Conservation (phyloP, 2,888 invertebrate species). For the Drosophila bunnanda region DNA sequence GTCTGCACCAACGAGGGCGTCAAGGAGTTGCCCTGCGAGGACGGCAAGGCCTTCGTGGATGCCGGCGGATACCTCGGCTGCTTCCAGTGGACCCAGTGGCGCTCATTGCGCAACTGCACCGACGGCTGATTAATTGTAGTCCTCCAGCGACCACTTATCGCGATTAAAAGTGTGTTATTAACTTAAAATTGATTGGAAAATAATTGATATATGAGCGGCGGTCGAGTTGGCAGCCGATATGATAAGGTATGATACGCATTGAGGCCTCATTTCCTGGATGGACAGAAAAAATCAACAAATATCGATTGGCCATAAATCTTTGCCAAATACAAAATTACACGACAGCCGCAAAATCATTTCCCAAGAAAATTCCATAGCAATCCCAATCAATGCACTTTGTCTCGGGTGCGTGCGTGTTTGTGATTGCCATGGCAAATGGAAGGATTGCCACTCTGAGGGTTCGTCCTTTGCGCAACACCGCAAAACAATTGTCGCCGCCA, state of each 20-base stretch:
- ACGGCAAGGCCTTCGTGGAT: constrained; percentile 43
- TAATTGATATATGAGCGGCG: constrained; percentile 47
- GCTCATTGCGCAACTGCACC: constrained; percentile 52
- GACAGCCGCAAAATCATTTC: constrained; percentile 33
- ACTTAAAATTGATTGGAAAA: constrained; percentile 63
- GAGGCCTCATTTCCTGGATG: constrained; percentile 13
- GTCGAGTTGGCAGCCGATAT: constrained; percentile 29
- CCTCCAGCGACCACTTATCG: constrained; percentile 49
- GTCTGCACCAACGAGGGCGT: constrained; percentile 34
- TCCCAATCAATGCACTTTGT: constrained; percentile 34
- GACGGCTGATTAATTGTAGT: constrained; percentile 48
- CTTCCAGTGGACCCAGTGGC: constrained; percentile 55
- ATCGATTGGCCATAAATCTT: constrained; percentile 35
- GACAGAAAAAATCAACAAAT: neutral
- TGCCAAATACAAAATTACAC: constrained; percentile 36
- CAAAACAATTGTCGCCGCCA: constrained; percentile 76
- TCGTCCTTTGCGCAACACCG: constrained; percentile 28
- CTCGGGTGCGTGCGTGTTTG: constrained; percentile 20
- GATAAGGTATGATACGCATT: constrained; percentile 34
- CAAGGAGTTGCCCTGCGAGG: constrained; percentile 24
- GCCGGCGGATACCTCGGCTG: constrained; percentile 60
- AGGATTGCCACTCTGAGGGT: constrained; percentile 16
- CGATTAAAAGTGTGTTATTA: constrained; percentile 61
- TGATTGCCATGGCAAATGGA: constrained; percentile 20
- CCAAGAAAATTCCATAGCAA: constrained; percentile 46